Evolutionary conservation across 2,113 vertebrate species (phyloP), one percentile per base, ranked within the genome.

Genomic region (Aptenodytes forsteri): DNA sequence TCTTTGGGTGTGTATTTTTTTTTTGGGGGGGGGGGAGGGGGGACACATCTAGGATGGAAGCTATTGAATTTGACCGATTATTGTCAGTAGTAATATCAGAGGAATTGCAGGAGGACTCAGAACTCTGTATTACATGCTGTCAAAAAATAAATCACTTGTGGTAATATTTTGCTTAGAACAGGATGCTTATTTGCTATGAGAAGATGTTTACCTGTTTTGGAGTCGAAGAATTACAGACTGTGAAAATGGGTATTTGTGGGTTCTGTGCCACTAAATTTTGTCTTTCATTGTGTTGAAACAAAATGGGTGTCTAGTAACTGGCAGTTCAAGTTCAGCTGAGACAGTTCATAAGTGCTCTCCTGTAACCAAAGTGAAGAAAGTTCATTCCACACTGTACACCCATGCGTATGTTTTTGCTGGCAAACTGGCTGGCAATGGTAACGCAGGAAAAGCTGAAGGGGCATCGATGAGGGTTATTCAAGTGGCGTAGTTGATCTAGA

Each of bases 11-110:
- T 42, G 14, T 16, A 0, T 9, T 54, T 17, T 59, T 58, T 38
- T 67, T 18, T 4, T 1, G 9, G 8, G 14, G 34, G 11, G 10
- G 7, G 4, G 13, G 9, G n/a, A 4, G 11, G 10, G 7, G 4
- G 13, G 9, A n/a, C 3, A 5, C 44, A 27, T 7, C 16, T 46
- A 36, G 64, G 38, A 38, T 17, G 55, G 42, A 94, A 78, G 40
- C 27, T 50, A 0, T 23, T 72, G 38, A n/a, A 50, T 73, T 59
- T 54, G 64, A 17, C 8, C 36, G 27, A 26, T 52, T 77, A 85
- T 85, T 65, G 21, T 64, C 52, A 55, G 44, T 49, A 21, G 30
- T 32, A 73, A 4, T 59, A 81, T 49, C 78, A 81, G 64, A 89
- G 44, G 19, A 82, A 49, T 69, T 77, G 58, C 32, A 64, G 78